phyloP scores from a whole-genome alignment of 2,113 vertebrate species.

The Notarius lentiginosus region DNA sequence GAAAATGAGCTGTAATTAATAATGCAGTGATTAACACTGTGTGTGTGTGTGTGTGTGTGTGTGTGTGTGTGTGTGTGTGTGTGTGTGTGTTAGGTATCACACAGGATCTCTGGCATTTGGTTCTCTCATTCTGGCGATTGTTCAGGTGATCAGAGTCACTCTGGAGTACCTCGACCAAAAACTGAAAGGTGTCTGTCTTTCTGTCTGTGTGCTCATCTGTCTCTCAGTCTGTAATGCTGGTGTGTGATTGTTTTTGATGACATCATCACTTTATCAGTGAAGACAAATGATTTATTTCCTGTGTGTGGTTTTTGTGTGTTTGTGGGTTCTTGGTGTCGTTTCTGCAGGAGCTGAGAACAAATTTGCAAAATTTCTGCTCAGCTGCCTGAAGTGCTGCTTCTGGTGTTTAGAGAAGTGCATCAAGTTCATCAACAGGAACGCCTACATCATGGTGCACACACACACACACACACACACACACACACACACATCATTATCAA shows the following conservation, averaged over 20 bases:
- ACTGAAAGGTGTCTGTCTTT: constrained; percentile 74
- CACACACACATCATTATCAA: neutral
- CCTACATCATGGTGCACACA: constrained; percentile 93
- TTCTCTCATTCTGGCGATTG: constrained; percentile 84
- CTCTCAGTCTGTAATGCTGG: neutral
- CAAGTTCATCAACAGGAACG: constrained; percentile 94
- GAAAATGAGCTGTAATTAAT: neutral
- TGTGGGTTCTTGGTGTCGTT: neutral
- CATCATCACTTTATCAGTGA: neutral
- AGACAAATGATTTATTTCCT: neutral
- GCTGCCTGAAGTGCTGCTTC: constrained; percentile 94
- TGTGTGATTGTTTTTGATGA: neutral
- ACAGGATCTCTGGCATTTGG: constrained; percentile 92
- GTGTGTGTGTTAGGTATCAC: constrained; percentile 80
- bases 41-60: neutral
- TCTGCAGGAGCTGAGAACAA: constrained; percentile 82
- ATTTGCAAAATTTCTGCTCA: constrained; percentile 84
- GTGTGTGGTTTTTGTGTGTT: neutral
- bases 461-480: constrained; percentile 9
- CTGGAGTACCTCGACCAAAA: constrained; percentile 93
- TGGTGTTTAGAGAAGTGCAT: constrained; percentile 98
- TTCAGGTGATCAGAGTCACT: constrained; percentile 86
- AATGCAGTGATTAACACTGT: neutral
- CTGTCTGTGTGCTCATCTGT: neutral
- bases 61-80: neutral